Percentiles rank a stretch among this genome's conserved stretches.
These are phyloP conservation scores for Pseudorhombus dupliciocellatus DNA, from an alignment of 2,113 vertebrate genomes.

Conservation along the genomic window DNA sequence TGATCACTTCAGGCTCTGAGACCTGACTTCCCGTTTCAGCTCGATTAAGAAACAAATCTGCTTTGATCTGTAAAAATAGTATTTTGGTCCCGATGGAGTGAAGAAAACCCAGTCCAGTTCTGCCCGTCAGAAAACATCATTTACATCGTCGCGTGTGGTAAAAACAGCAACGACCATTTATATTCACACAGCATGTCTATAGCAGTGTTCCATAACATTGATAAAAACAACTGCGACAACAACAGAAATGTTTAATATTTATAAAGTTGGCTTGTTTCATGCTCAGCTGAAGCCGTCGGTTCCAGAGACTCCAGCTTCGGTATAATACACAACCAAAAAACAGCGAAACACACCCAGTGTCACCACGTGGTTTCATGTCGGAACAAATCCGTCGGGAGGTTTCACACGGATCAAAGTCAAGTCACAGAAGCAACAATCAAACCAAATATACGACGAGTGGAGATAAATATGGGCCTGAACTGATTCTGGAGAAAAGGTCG, in stretches of 20 bases:
- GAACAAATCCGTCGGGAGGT: neutral
- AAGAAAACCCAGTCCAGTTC: constrained; percentile 51
- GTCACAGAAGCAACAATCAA: too few relatives aligned
- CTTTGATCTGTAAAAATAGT: neutral
- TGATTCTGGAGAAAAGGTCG: too few relatives aligned
- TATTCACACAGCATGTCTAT: constrained; percentile 71
- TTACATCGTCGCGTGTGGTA: constrained; percentile 53
- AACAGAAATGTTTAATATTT: constrained; percentile 74
- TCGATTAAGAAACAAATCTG: neutral
- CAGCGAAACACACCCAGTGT: constrained; percentile 17
- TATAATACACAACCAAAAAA: constrained; percentile 64
- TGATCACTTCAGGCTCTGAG: neutral
- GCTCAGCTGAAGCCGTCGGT: constrained; percentile 60
- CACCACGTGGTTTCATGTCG: neutral
- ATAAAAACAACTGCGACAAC: constrained; percentile 72
- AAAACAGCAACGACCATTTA: constrained; percentile 67
- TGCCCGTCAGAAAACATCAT: constrained; percentile 54
- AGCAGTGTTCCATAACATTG: constrained; percentile 74
- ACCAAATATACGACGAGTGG: too few relatives aligned
- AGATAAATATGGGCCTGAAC: too few relatives aligned
- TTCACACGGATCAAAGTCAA: neutral
- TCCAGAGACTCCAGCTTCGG: constrained; percentile 29
- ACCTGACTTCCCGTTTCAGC: neutral
- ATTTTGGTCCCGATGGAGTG: neutral
- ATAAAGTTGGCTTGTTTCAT: constrained; percentile 79